phyloP scores from a whole-genome alignment of 2,888 invertebrate species.

The Cheilosia pagana region DNA sequence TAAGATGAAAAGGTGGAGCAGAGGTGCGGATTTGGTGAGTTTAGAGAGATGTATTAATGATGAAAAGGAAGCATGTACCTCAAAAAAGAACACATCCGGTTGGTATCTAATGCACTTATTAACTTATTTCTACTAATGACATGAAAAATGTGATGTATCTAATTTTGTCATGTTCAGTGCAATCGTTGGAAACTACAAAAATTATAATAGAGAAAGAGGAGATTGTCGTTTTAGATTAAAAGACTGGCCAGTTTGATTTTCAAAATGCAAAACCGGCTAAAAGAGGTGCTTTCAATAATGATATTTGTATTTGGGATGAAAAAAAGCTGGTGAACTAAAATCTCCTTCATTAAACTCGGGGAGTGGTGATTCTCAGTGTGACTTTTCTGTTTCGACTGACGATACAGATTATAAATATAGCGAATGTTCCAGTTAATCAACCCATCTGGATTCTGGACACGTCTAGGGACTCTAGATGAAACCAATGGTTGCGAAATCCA shows the following conservation, averaged over 20 bases:
- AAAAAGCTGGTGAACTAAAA: slow-evolving; percentile 3
- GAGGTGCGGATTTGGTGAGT: not conserved
- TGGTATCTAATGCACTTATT: slow-evolving; percentile 8
- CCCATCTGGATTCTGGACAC: too few relatives aligned
- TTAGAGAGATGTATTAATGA: not conserved
- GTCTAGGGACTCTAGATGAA: too few relatives aligned
- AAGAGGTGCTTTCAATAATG: not conserved
- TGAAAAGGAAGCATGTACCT: slow-evolving; percentile 5
- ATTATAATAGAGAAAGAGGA: slow-evolving; percentile 12
- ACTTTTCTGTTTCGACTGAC: slow-evolving; percentile 9
- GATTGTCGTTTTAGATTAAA: not conserved
- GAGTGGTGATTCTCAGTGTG: slow-evolving; percentile 3
- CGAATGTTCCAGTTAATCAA: too few relatives aligned
- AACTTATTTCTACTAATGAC: slow-evolving; percentile 12
- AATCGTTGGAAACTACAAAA: slow-evolving; percentile 8
- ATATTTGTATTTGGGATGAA: slow-evolving; percentile 18
- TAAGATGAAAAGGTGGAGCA: slow-evolving; percentile 9
- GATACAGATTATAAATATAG: slow-evolving; percentile 1
- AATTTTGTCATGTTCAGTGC: not conserved
- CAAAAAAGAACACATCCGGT: slow-evolving; percentile 6
- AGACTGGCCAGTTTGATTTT: slow-evolving; percentile 7
- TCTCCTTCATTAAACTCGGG: not conserved
- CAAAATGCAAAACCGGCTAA: not conserved
- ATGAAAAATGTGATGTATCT: slow-evolving; percentile 14
- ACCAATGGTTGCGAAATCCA: slow-evolving; percentile 13